Conservation (phyloP, 2,797 vertebrate species). For the Acanthis flammea region DNA sequence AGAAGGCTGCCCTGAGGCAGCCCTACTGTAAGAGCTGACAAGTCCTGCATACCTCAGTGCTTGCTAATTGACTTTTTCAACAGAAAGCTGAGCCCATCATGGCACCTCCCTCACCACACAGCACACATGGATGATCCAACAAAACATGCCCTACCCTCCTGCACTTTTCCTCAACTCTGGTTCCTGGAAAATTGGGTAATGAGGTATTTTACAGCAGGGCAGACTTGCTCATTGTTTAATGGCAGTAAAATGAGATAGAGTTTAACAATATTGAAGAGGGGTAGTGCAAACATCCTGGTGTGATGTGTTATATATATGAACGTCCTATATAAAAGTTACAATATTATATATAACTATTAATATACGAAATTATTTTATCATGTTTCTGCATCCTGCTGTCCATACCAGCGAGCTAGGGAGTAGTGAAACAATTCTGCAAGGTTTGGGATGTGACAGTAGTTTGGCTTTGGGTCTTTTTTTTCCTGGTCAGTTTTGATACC, state of each 20-base stretch:
- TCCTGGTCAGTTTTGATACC: not conserved
- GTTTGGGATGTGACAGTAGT: not conserved
- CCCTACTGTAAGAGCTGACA: slow-evolving; percentile 10
- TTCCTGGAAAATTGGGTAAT: not conserved
- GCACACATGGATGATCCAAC: not conserved
- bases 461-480: not conserved
- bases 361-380: not conserved
- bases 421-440: not conserved
- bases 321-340: not conserved
- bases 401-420: accelerated
- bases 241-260: not conserved
- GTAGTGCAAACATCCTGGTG: not conserved
- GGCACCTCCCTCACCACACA: not conserved
- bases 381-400: not conserved
- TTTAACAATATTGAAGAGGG: not conserved
- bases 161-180: not conserved
- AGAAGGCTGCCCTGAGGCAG: not conserved
- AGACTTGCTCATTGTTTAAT: not conserved
- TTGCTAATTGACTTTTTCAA: not conserved
- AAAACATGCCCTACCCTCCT: not conserved
- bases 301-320: not conserved
- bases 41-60: not conserved
- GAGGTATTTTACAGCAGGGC: not conserved
- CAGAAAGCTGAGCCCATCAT: not conserved
- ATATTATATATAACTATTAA: not conserved